phyloP scores from a whole-genome alignment of 2,888 invertebrate species.

The Xestia rhomboidea region DNA sequence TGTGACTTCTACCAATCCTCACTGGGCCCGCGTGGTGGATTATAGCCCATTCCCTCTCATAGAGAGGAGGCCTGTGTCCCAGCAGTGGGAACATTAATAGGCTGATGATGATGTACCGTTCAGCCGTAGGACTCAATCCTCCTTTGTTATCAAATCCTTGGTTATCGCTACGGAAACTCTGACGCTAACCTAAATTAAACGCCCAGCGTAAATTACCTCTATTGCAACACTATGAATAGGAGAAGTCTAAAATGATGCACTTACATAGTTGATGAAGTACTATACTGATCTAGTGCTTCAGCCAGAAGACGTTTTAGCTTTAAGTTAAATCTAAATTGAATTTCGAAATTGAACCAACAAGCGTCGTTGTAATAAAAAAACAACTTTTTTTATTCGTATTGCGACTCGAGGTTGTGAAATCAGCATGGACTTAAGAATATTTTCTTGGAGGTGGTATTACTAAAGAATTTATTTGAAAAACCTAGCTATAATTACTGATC shows the following conservation, averaged over 20 bases:
- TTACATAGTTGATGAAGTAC: constrained; percentile 49
- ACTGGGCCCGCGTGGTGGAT: too few relatives aligned
- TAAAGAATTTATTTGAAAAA: too few relatives aligned
- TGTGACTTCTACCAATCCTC: too few relatives aligned
- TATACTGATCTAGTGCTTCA: constrained; percentile 31
- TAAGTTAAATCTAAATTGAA: constrained; percentile 73
- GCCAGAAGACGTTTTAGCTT: constrained; percentile 59
- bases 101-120: too few relatives aligned
- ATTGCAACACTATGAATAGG: neutral
- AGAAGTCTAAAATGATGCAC: neutral
- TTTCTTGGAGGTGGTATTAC: constrained; percentile 33
- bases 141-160: too few relatives aligned
- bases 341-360: constrained; percentile 77
- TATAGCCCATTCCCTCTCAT: too few relatives aligned
- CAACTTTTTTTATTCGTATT: constrained; percentile 72
- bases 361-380: constrained; percentile 72
- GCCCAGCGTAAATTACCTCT: neutral
- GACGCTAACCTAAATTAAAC: neutral
- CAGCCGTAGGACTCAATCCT: too few relatives aligned
- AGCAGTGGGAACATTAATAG: too few relatives aligned
- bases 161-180: neutral
- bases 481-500: too few relatives aligned
- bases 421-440: constrained; percentile 14
- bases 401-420: constrained; percentile 62
- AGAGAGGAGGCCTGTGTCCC: too few relatives aligned